phyloP scores from a whole-genome alignment of 2,113 vertebrate species.

The Odontesthes bonariensis region DNA sequence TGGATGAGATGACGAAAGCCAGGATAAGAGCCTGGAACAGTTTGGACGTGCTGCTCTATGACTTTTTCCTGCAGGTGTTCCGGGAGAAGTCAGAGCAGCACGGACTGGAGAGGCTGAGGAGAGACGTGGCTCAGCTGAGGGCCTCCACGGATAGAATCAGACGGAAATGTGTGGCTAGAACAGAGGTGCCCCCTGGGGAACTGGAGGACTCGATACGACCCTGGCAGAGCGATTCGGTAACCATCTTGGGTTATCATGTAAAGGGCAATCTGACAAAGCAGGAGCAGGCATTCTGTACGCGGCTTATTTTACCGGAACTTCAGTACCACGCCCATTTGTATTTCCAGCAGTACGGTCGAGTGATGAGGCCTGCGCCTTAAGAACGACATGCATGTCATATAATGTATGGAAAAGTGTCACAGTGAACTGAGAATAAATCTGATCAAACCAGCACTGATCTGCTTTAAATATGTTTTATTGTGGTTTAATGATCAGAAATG shows the following conservation, averaged over 20 bases:
- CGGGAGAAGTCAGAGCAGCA: constrained; percentile 50
- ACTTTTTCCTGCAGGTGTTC: constrained; percentile 63
- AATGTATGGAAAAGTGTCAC: neutral
- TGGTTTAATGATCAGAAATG: no score
- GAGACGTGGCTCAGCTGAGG: constrained; percentile 40
- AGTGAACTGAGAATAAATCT: neutral
- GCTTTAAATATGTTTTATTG: neutral
- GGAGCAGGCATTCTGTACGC: constrained; percentile 54
- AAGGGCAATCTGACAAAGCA: constrained; percentile 35
- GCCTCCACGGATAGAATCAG: constrained; percentile 15
- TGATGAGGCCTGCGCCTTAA: constrained; percentile 31
- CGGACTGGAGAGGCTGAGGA: constrained; percentile 46
- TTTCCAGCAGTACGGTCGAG: constrained; percentile 58
- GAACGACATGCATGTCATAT: no score
- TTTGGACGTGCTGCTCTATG: constrained; percentile 56
- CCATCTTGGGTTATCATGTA: constrained; percentile 57
- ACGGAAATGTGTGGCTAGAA: constrained; percentile 47
- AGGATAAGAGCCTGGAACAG: constrained; percentile 54
- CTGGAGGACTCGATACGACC: constrained; percentile 12
- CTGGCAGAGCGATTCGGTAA: constrained; percentile 27
- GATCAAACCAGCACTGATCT: neutral
- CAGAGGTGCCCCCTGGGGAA: constrained; percentile 33
- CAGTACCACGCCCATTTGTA: constrained; percentile 60
- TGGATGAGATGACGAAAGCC: constrained; percentile 4
- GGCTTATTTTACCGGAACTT: constrained; percentile 62